These are phyloP conservation scores for Rhingia campestris DNA, from an alignment of 2,888 invertebrate genomes.

Conservation along the genomic window DNA sequence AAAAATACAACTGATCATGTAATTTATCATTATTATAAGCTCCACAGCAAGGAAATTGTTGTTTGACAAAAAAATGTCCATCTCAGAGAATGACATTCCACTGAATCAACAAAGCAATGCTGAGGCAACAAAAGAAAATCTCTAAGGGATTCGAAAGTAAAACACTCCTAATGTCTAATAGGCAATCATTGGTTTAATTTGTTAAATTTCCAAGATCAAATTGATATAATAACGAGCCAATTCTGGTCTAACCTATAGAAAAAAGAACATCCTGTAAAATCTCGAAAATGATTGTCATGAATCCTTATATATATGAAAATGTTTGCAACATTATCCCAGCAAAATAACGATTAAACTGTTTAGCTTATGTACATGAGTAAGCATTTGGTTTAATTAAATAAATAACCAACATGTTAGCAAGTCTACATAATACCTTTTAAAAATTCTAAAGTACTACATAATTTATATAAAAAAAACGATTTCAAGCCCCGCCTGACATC, in stretches of 20 bases:
- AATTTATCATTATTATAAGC: no score
- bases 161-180: no score
- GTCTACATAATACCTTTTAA: conserved; percentile 40
- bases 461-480: conserved; percentile 11
- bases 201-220: background rate
- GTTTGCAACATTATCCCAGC: background rate
- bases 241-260: no score
- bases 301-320: background rate
- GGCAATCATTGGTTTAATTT: no score
- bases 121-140: no score
- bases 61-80: no score
- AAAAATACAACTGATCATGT: no score
- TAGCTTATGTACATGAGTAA: conserved; percentile 16
- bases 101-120: no score
- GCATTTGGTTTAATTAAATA: background rate
- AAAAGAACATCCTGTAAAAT: background rate
- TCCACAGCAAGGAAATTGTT: no score
- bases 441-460: conserved; percentile 20
- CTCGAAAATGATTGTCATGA: background rate
- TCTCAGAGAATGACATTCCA: no score
- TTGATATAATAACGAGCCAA: no score
- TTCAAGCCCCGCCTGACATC: conserved; percentile 38
- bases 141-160: no score
- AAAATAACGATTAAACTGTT: background rate
- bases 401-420: conserved; percentile 35